Evolutionary conservation across 2,797 vertebrate genomes (phyloP).

Genomic region (Aulostomus chinensis): DNA sequence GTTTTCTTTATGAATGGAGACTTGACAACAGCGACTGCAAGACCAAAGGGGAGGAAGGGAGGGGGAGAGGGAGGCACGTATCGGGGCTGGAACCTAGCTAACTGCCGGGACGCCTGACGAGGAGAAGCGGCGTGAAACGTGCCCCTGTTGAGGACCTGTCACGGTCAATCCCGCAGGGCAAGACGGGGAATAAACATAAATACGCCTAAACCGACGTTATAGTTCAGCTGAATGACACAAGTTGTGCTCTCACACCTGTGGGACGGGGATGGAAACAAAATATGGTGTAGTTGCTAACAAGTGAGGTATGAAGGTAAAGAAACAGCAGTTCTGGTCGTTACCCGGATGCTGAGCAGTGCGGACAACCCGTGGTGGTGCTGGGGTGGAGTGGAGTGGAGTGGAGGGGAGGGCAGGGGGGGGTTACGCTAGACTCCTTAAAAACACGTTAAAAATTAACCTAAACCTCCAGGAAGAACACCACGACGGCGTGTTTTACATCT

Average conservation of each 20-base stretch:
- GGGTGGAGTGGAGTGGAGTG: too few species aligned
- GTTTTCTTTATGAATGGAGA: constrained; percentile 31
- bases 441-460: constrained; percentile 26
- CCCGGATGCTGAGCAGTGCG: constrained; percentile 50
- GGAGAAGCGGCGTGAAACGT: background rate
- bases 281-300: constrained; percentile 23
- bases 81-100: constrained; percentile 28
- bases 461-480: background rate
- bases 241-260: constrained; percentile 55
- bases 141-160: background rate
- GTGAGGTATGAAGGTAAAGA: constrained; percentile 29
- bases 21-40: constrained; percentile 25
- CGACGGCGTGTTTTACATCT: background rate
- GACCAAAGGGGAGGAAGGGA: too few species aligned
- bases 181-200: too few species aligned
- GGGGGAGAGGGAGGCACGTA: constrained; percentile 24
- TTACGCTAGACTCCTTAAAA: constrained; percentile 17
- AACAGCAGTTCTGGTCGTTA: constrained; percentile 27
- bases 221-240: too few species aligned
- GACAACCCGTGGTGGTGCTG: too few species aligned
- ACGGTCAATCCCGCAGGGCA: too few species aligned
- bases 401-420: too few species aligned
- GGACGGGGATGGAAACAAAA: too few species aligned
- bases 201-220: background rate
- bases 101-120: constrained; percentile 22